These are phyloP conservation scores for Reticulitermes speratus DNA, from an alignment of 1,140 invertebrate species.

Conservation along the genomic window DNA sequence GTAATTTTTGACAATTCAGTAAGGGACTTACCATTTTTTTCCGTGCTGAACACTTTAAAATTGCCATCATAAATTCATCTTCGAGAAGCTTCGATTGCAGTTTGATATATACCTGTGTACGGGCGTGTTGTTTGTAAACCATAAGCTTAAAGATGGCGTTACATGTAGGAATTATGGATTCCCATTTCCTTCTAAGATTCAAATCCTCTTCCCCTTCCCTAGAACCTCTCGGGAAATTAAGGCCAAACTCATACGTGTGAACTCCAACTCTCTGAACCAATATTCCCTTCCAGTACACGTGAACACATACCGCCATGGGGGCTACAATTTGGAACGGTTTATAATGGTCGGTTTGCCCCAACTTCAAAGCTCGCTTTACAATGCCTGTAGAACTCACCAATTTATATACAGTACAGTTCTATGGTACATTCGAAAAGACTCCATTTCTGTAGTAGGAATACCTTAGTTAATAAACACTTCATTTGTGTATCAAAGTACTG, in stretches of 20 bases:
- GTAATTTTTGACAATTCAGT: too few species aligned
- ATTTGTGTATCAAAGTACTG: too few species aligned
- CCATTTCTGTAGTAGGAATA: too few species aligned
- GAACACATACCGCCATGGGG: neutral
- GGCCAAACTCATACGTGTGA: constrained; percentile 1
- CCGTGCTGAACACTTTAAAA: too few species aligned
- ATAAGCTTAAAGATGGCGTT: constrained; percentile 2
- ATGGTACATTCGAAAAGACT: too few species aligned
- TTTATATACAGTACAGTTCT: too few species aligned
- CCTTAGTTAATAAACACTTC: too few species aligned
- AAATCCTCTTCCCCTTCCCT: neutral
- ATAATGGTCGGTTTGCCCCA: neutral
- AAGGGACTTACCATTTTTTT: too few species aligned
- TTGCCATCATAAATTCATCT: too few species aligned
- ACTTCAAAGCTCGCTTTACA: neutral
- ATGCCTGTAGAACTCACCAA: too few species aligned
- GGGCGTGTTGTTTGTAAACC: neutral
- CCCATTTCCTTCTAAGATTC: constrained; percentile 1
- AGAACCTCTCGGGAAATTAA: constrained; percentile 11
- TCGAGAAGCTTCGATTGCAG: too few species aligned
- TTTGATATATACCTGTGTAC: too few species aligned
- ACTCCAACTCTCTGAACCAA: neutral
- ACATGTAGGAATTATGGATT: constrained; percentile 8
- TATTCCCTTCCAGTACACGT: neutral
- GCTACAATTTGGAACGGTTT: neutral